Percentiles rank a stretch among this genome's conserved stretches.
Evolutionary conservation across 2,113 vertebrate genomes (phyloP).

Genomic region (Thamnaconus septentrionalis): DNA sequence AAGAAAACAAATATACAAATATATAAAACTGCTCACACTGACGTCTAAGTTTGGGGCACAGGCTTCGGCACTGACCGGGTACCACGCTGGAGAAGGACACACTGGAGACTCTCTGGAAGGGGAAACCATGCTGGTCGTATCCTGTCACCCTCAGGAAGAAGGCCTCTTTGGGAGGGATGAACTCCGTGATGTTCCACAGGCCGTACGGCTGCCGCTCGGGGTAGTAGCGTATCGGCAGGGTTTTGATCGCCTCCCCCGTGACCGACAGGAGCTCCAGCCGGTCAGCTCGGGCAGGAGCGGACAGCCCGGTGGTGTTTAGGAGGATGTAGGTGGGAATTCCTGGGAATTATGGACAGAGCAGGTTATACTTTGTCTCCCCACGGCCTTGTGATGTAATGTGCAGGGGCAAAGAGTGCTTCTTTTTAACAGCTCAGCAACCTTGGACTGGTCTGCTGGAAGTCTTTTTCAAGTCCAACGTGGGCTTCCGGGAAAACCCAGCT

Average conservation of each 20-base stretch:
- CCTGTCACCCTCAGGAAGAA: constrained; percentile 93
- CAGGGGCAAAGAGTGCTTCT: constrained; percentile 6
- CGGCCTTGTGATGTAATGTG: constrained; percentile 1
- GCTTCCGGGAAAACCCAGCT: constrained; percentile 89
- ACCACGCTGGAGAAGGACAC: constrained; percentile 92
- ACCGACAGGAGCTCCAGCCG: constrained; percentile 87
- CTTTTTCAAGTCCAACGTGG: constrained; percentile 89
- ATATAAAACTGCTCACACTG: neutral
- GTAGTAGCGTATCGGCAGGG: constrained; percentile 88
- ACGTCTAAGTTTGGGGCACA: neutral
- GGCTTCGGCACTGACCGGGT: constrained; percentile 81
- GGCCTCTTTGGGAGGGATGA: constrained; percentile 89
- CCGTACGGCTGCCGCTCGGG: constrained; percentile 85
- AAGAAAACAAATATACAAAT: neutral
- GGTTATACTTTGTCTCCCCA: neutral
- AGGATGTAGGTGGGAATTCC: constrained; percentile 93
- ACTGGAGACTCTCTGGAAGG: constrained; percentile 94
- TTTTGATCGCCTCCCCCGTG: constrained; percentile 84
- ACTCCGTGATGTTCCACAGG: constrained; percentile 96
- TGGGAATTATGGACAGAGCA: constrained; percentile 57
- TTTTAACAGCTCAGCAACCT: constrained; percentile 76
- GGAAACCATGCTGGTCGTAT: constrained; percentile 85
- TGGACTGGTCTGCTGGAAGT: constrained; percentile 91
- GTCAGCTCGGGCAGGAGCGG: constrained; percentile 85
- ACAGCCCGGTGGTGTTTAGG: constrained; percentile 90